Conservation (phyloP, 2,797 vertebrate species). For the Neomorphus geoffroyi region DNA sequence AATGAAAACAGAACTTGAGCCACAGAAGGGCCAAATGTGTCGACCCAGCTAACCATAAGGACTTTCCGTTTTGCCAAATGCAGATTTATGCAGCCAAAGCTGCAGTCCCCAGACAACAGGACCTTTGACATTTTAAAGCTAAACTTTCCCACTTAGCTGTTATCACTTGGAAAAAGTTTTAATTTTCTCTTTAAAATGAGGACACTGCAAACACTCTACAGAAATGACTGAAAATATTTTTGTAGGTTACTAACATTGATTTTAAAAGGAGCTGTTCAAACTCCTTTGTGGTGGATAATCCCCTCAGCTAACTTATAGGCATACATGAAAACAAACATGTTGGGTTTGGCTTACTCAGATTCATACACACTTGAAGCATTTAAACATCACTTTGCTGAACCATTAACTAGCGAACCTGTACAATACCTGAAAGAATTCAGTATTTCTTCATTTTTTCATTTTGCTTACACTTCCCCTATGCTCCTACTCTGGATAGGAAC, state of each 20-base stretch:
- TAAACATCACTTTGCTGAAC: slow-evolving; percentile 49
- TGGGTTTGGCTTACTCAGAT: neutral
- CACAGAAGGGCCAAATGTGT: neutral
- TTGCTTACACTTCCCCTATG: slow-evolving; percentile 35
- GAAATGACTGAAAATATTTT: neutral
- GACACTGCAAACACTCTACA: neutral
- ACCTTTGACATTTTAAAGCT: neutral
- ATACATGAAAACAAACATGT: neutral
- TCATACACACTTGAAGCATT: neutral
- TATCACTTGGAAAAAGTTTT: neutral
- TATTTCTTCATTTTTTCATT: slow-evolving; percentile 22
- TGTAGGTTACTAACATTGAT: neutral
- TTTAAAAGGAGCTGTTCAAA: neutral
- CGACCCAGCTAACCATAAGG: neutral
- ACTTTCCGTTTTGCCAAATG: neutral
- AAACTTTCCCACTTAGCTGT: slow-evolving; percentile 7
- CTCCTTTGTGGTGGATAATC: neutral
- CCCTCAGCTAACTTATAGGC: neutral
- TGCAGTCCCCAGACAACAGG: neutral
- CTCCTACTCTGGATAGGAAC: slow-evolving; percentile 48
- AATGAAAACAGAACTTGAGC: neutral
- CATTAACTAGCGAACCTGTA: slow-evolving; percentile 27
- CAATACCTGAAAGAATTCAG: neutral
- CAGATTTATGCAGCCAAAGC: neutral
- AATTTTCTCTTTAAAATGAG: neutral